Conservation (phyloP, 1,140 invertebrate species). For the Drosophila oshimai region DNA sequence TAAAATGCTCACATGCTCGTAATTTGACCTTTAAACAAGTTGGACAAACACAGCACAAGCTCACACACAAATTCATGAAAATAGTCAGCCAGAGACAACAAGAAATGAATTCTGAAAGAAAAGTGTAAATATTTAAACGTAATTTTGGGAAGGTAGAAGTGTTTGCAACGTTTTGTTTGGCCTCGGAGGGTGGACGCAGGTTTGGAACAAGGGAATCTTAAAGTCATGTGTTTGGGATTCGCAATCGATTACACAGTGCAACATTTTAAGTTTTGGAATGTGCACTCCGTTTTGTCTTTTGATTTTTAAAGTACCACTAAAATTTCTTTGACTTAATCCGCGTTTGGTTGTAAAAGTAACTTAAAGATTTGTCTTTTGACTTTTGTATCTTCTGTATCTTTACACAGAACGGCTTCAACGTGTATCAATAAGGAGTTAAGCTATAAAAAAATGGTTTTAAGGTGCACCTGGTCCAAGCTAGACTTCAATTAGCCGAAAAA, state of each 20-base stretch:
- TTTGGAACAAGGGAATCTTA: not conserved
- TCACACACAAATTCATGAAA: not conserved
- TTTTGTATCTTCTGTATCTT: too few relatives aligned
- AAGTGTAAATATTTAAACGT: constrained; percentile 69
- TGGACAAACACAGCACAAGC: constrained; percentile 30
- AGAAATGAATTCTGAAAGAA: not conserved
- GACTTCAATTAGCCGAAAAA: too few relatives aligned
- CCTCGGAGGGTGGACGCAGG: not conserved
- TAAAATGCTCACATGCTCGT: constrained; percentile 29
- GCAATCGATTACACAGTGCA: not conserved
- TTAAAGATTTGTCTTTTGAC: too few relatives aligned
- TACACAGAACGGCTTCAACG: too few relatives aligned
- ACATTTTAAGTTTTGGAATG: too few relatives aligned
- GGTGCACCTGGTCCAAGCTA: too few relatives aligned
- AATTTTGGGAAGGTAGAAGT: constrained; percentile 72
- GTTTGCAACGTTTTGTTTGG: constrained; percentile 46
- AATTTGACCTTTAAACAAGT: constrained; percentile 73
- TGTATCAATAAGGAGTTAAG: too few relatives aligned
- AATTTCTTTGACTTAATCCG: too few relatives aligned
- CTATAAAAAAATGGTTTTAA: too few relatives aligned
- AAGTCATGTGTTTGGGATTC: not conserved
- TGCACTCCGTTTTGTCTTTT: too few relatives aligned
- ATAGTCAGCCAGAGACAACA: constrained; percentile 9
- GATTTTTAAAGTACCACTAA: too few relatives aligned
- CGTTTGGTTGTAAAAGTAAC: too few relatives aligned